phyloP scores from a whole-genome alignment of 2,113 vertebrate genomes.

The Elaphurus davidianus region DNA sequence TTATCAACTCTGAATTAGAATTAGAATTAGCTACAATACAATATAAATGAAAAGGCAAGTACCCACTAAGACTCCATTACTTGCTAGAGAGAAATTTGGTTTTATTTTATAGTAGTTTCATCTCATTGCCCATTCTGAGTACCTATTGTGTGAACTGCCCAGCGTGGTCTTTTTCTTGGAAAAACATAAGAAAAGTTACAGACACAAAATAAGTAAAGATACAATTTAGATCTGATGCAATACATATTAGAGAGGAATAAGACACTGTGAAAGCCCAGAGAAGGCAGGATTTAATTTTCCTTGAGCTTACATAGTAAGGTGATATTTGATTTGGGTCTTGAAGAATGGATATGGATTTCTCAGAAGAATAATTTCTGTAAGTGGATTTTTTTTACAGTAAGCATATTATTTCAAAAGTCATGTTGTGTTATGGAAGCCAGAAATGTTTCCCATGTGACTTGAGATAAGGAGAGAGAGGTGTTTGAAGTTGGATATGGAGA shows the following conservation, averaged over 20 bases:
- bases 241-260: neutral
- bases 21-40: neutral
- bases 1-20: neutral
- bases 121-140: neutral
- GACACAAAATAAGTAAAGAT: neutral
- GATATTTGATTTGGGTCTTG: neutral
- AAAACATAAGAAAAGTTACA: neutral
- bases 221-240: neutral
- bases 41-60: neutral
- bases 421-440: neutral
- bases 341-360: neutral
- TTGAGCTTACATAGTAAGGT: neutral
- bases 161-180: neutral
- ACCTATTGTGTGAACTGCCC: neutral
- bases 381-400: neutral
- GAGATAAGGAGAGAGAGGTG: neutral
- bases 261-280: neutral
- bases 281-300: neutral
- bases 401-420: neutral
- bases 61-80: neutral
- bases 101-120: neutral
- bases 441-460: neutral
- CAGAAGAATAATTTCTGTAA: neutral
- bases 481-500: neutral
- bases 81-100: neutral